A percentile compares a stretch with the other conserved stretches of the same genome.
Evolutionary conservation across 2,797 vertebrate species (phyloP).

Genomic region (Acrossocheilus fasciatus): DNA sequence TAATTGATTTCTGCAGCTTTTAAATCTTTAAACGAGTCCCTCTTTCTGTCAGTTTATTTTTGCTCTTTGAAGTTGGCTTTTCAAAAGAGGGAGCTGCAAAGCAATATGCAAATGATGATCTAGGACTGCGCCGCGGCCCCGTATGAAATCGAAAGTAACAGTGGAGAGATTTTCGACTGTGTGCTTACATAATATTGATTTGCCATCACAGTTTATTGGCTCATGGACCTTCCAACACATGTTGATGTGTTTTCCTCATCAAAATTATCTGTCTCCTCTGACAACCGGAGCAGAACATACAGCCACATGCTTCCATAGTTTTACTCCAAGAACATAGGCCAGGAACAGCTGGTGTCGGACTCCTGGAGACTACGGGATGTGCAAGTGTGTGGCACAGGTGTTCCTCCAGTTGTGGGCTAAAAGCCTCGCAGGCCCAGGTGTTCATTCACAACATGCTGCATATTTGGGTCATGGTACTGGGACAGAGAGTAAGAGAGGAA

Average conservation of each 20-base stretch:
- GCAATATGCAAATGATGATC: slow-evolving; percentile 65
- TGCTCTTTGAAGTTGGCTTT: slow-evolving; percentile 66
- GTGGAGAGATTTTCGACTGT: slow-evolving; percentile 46
- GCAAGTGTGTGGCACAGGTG: slow-evolving; percentile 56
- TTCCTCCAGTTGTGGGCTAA: slow-evolving; percentile 53
- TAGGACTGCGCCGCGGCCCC: slow-evolving; percentile 42
- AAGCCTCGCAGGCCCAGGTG: slow-evolving; percentile 61
- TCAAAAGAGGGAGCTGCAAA: slow-evolving; percentile 60
- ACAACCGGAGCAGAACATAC: background rate
- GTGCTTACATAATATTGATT: slow-evolving; percentile 66
- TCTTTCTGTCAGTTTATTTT: slow-evolving; percentile 67
- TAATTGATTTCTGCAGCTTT: slow-evolving; percentile 70
- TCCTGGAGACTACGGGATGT: slow-evolving; percentile 5
- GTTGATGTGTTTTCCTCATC: slow-evolving; percentile 44
- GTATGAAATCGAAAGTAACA: slow-evolving; percentile 63
- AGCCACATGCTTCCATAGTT: slow-evolving; percentile 6
- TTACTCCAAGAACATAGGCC: slow-evolving; percentile 16
- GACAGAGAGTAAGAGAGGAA: slow-evolving; percentile 2
- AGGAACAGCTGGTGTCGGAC: slow-evolving; percentile 45
- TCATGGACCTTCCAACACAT: slow-evolving; percentile 44
- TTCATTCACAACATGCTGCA: slow-evolving; percentile 55
- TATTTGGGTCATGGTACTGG: slow-evolving; percentile 54
- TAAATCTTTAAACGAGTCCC: slow-evolving; percentile 66
- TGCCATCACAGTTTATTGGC: slow-evolving; percentile 41
- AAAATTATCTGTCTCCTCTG: slow-evolving; percentile 8